A percentile compares a stretch with the other conserved stretches of the same genome.
Conservation (phyloP, 2,797 vertebrate species). For the Heliangelus exortis region DNA sequence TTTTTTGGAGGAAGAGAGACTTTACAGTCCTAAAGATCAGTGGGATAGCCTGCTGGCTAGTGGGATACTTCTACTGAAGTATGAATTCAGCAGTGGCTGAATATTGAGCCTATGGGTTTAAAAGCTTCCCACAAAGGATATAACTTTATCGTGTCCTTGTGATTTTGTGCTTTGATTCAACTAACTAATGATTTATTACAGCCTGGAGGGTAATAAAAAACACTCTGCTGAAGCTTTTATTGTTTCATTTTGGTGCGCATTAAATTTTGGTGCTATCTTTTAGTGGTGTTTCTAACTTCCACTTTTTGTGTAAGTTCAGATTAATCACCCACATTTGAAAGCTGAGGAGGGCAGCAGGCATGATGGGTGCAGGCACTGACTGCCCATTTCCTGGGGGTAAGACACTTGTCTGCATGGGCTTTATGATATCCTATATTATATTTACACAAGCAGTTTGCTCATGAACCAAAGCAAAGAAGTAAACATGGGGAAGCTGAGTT, state of each 20-base stretch:
- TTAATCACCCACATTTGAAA: not conserved
- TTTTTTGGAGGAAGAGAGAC: not conserved
- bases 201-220: slow-evolving; percentile 45
- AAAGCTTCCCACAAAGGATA: not conserved
- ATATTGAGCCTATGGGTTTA: not conserved
- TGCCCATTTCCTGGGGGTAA: not conserved
- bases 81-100: not conserved
- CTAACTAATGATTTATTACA: slow-evolving; percentile 47
- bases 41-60: not conserved
- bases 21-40: not conserved
- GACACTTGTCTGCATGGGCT: not conserved
- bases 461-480: not conserved
- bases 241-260: slow-evolving; percentile 44
- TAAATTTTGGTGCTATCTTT: slow-evolving; percentile 50
- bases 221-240: slow-evolving; percentile 37
- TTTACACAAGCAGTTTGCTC: not conserved
- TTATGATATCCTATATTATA: not conserved
- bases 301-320: not conserved
- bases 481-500: not conserved
- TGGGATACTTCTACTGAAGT: not conserved
- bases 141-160: slow-evolving; percentile 48
- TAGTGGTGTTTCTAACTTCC: slow-evolving; percentile 23
- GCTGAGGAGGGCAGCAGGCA: not conserved
- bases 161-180: slow-evolving; percentile 52
- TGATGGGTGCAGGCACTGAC: fast-evolving